These are phyloP conservation scores for Centrocercus urophasianus DNA, from an alignment of 2,113 vertebrate genomes.

Conservation along the genomic window DNA sequence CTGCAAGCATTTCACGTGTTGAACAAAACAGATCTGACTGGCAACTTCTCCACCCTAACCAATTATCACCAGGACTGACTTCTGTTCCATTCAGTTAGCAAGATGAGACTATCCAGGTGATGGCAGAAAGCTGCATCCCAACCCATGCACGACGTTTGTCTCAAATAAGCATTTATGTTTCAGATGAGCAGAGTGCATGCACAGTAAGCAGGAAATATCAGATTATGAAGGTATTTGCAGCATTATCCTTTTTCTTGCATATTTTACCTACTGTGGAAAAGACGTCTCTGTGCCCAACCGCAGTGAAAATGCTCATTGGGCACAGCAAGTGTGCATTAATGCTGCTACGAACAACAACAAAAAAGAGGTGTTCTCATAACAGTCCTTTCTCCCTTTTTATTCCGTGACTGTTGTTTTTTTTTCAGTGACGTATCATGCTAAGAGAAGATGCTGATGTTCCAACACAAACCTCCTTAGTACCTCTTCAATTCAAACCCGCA, in stretches of 20 bases:
- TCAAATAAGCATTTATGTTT: neutral
- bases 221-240: neutral
- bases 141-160: neutral
- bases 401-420: constrained; percentile 31
- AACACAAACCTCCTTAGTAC: neutral
- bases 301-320: neutral
- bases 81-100: neutral
- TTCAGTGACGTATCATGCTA: constrained; percentile 33
- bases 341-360: constrained; percentile 53
- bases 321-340: constrained; percentile 29
- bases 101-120: neutral
- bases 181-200: neutral
- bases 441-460: constrained; percentile 48
- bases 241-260: neutral
- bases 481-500: neutral
- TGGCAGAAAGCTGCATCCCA: neutral
- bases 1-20: rapidly evolving
- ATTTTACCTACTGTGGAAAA: neutral
- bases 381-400: constrained; percentile 55
- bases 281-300: neutral
- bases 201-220: neutral
- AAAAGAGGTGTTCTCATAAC: constrained; percentile 65
- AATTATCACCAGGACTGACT: neutral
- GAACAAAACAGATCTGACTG: neutral
- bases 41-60: neutral